Base-by-base conservation (phyloP, 2,888 invertebrate genomes). In the Drosophila atroscutellata region DNA sequence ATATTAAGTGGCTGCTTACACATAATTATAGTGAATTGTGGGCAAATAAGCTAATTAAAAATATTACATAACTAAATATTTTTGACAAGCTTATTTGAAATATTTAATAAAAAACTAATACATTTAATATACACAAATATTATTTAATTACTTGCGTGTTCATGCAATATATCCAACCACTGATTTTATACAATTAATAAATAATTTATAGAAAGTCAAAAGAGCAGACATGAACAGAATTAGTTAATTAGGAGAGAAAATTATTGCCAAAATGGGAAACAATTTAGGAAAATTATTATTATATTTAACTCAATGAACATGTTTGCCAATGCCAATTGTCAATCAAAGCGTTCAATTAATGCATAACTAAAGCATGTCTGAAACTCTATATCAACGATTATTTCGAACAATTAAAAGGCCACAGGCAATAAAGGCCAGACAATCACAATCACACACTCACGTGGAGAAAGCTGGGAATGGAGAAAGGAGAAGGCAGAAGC, bases 401-500 rank as follows among this genome's bases (percentile, higher is more conserved):
- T 47, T 51, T 58, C 18, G 26, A 56, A 24, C 45, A 56, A 66
- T 67, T 18, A 30, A 74, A 60, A 39, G 30, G 28, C 62, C 45
- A 34, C 28, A 24, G n/a, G 47, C 55, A 69, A 61, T 57, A 37
- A 64, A 51, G 49, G 36, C 51, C 49, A 62, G 54, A 39, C 54
- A 32, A 32, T 47, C 34, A 37, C 15, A 47, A 28, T 62, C 28
- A 56, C 51, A 20, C 3, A 54, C 24, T 54, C 18, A 67, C 4
- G 1, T 24, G 45, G 6, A 28, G 28, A 50, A n/a, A 50, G 20
- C 15, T 20, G 58, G 11, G 24, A 7, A 28, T 13, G 42, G 11
- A 37, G 24, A 51, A 30, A 60, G 24, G 24, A 24, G 26, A 42
- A n/a, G 28, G 13, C 20, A 18, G 49, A 36, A 60, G 18, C n/a